These are phyloP conservation scores for Tiliqua scincoides DNA, from an alignment of 2,113 vertebrate species.

Conservation along the genomic window DNA sequence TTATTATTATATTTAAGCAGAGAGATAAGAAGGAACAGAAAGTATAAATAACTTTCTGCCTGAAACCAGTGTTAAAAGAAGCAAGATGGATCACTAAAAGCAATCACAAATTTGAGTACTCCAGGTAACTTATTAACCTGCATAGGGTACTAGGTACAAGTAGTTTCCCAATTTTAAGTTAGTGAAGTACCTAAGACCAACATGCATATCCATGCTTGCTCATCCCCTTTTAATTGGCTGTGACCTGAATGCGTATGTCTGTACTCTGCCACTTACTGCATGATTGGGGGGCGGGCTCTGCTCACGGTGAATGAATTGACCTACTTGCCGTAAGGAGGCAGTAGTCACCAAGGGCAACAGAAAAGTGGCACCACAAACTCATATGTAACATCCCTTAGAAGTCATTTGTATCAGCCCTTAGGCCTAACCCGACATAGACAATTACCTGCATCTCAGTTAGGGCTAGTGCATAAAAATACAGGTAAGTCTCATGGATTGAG, in stretches of 20 bases:
- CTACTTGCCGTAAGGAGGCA: background rate
- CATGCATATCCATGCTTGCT: background rate
- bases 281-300: background rate
- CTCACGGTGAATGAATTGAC: background rate
- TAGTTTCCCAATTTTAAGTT: conserved; percentile 20
- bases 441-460: too few relatives aligned
- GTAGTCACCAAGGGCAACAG: background rate
- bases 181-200: background rate
- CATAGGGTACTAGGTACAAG: background rate
- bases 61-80: background rate
- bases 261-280: too few relatives aligned
- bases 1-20: background rate
- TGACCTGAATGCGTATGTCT: background rate
- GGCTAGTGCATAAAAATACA: background rate
- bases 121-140: background rate
- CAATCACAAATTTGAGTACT: conserved; percentile 19
- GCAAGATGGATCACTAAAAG: background rate
- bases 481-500: background rate
- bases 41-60: background rate
- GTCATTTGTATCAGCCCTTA: background rate
- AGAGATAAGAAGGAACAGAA: background rate
- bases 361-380: background rate
- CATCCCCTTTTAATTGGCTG: conserved; percentile 29
- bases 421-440: too few relatives aligned
- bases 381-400: too few relatives aligned